Conservation (phyloP, 1,140 invertebrate genomes). For the Dolichoris vasculosae region DNA sequence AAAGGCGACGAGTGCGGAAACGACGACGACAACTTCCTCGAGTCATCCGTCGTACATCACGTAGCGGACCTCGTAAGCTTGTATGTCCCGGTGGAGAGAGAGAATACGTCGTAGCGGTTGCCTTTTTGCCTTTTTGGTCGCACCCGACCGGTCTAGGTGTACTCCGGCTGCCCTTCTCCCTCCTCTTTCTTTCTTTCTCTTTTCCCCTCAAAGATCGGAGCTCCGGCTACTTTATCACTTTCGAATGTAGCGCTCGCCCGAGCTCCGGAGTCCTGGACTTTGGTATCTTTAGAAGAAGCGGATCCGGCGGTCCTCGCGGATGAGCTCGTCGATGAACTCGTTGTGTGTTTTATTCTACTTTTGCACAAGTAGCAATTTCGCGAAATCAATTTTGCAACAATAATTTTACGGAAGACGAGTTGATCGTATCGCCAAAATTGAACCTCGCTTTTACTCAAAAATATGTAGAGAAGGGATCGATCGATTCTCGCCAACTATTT, state of each 20-base stretch:
- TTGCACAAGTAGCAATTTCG: too few species aligned
- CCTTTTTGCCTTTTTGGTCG: conserved; percentile 63
- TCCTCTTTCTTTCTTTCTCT: neutral
- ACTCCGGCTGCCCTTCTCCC: conserved; percentile 58
- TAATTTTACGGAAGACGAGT: neutral
- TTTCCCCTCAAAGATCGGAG: neutral
- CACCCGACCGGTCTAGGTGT: conserved; percentile 68
- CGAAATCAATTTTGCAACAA: too few species aligned
- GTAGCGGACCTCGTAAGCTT: neutral
- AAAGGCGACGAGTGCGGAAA: conserved; percentile 15
- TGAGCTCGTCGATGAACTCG: too few species aligned
- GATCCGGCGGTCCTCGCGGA: neutral
- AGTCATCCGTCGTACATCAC: neutral
- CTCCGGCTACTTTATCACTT: conserved; percentile 45
- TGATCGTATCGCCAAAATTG: neutral
- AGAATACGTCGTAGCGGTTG: conserved; percentile 53
- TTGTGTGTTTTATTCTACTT: too few species aligned
- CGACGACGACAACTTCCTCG: neutral
- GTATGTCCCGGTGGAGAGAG: too few species aligned
- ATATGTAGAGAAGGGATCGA: neutral
- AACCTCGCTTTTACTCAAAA: neutral
- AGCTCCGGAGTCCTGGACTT: neutral
- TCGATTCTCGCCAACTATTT: neutral
- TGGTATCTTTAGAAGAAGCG: too few species aligned
- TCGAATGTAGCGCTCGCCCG: conserved; percentile 11